Evolutionary conservation across 1,140 invertebrate genomes (phyloP).

Genomic region (Delia radicum): DNA sequence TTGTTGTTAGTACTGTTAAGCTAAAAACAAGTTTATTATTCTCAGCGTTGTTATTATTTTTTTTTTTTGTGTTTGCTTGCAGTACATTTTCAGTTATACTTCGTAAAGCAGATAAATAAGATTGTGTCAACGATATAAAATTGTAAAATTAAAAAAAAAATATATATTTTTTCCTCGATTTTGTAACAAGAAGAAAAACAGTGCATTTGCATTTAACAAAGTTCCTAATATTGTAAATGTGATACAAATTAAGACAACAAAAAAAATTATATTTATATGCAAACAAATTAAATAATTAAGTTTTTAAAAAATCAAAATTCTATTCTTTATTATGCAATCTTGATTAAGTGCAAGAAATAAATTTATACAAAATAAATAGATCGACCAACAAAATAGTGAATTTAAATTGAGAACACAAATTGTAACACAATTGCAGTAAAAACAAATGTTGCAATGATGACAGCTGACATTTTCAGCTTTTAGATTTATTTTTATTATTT

Average conservation of each 20-base stretch:
- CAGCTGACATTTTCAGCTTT: too few relatives aligned
- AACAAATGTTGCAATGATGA: neutral
- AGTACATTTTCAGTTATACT: neutral
- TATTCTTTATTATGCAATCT: neutral
- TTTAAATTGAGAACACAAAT: too few relatives aligned
- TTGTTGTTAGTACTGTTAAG: neutral
- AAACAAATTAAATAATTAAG: neutral
- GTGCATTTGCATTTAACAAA: neutral
- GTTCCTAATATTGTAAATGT: neutral
- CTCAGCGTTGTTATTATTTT: neutral
- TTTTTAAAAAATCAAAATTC: neutral
- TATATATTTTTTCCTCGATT: neutral
- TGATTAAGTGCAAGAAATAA: neutral
- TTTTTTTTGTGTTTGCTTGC: too few relatives aligned
- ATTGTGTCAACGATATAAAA: neutral
- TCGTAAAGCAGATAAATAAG: neutral
- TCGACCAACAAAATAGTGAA: too few relatives aligned
- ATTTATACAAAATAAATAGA: neutral
- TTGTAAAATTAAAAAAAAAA: neutral
- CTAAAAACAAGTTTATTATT: constrained; percentile 2
- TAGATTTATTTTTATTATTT: neutral
- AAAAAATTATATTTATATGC: neutral
- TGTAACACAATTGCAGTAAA: neutral
- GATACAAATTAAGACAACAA: neutral
- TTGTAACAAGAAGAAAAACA: neutral